These are phyloP conservation scores for Fopius arisanus DNA, from an alignment of 1,140 invertebrate species.

Conservation along the genomic window DNA sequence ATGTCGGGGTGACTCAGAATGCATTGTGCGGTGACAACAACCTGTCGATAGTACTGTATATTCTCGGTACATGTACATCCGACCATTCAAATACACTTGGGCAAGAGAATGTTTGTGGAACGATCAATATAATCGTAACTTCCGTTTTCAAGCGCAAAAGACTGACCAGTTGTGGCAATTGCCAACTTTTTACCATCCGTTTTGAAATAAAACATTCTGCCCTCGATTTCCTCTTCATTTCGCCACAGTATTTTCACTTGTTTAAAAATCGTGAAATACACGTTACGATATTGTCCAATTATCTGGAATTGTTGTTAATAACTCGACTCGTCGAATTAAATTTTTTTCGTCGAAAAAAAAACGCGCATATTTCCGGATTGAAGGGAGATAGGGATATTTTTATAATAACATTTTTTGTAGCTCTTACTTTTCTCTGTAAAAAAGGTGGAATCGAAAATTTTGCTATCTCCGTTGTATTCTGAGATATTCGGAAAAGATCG, in stretches of 20 bases:
- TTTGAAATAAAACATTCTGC: background rate
- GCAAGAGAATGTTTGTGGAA: background rate
- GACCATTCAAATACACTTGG: background rate
- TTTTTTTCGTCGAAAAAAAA: too few relatives aligned
- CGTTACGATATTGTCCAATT: too few relatives aligned
- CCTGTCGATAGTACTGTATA: background rate
- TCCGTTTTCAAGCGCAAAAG: background rate
- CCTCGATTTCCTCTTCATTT: background rate
- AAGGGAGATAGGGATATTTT: too few relatives aligned
- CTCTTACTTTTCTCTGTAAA: too few relatives aligned
- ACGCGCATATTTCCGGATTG: too few relatives aligned
- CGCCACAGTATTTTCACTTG: background rate
- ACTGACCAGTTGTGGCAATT: background rate
- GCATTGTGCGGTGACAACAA: background rate
- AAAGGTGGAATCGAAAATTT: too few relatives aligned
- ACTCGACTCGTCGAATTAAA: background rate
- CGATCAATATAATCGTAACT: conserved; percentile 4
- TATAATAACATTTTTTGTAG: too few relatives aligned
- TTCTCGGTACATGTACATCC: background rate
- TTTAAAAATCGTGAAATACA: background rate
- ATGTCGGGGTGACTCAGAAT: too few relatives aligned
- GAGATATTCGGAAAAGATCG: too few relatives aligned
- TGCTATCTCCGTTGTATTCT: too few relatives aligned
- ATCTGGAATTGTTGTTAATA: background rate
- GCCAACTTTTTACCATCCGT: background rate